Percentiles rank a stretch among this genome's conserved stretches.
Evolutionary conservation across 1,140 invertebrate genomes (phyloP).

Genomic region (Panonychus citri): DNA sequence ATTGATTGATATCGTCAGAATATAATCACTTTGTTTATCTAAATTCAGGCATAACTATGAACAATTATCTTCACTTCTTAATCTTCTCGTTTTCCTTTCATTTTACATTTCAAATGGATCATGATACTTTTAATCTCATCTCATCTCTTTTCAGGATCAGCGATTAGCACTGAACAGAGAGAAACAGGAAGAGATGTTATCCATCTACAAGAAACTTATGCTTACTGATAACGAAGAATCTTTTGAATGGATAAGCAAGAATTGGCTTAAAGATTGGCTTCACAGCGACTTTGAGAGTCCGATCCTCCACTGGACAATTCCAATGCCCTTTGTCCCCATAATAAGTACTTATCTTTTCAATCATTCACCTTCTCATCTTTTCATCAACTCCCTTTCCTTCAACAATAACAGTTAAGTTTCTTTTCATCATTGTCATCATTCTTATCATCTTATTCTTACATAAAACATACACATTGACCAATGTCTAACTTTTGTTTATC

Average conservation of each 20-base stretch:
- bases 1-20: neutral
- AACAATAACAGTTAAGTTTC: too few species aligned
- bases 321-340: conserved; percentile 8
- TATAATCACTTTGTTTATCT: too few species aligned
- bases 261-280: conserved; percentile 9
- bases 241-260: conserved; percentile 9
- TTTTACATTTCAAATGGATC: too few species aligned
- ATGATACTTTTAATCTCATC: too few species aligned
- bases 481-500: too few species aligned
- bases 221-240: neutral
- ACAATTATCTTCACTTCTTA: too few species aligned
- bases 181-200: conserved; percentile 18
- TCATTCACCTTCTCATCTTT: too few species aligned
- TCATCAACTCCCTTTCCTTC: neutral
- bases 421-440: too few species aligned
- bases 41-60: too few species aligned
- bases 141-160: neutral
- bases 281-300: conserved; percentile 17
- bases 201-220: conserved; percentile 1
- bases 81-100: too few species aligned
- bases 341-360: conserved; percentile 1
- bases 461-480: too few species aligned
- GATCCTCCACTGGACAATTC: conserved; percentile 15
- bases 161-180: neutral
- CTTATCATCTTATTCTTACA: too few species aligned